Evolutionary conservation across 2,113 vertebrate genomes (phyloP), one percentile per base, ranked within the genome.

Genomic region (Rhodinocichla rosea): DNA sequence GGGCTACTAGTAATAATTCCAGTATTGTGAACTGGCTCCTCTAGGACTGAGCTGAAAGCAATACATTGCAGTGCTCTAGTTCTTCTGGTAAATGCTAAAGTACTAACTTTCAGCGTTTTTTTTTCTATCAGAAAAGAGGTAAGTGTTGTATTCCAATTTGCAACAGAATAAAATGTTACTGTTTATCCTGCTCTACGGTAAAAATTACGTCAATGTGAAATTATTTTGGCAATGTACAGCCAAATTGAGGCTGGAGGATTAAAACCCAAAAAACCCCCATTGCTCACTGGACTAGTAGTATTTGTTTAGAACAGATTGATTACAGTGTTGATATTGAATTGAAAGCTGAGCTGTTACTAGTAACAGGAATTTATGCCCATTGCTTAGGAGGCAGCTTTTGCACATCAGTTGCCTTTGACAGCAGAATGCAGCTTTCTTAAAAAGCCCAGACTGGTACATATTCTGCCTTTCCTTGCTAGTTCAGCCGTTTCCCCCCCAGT

Each of bases 401-500:
- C 30, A 30, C 4, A 15, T 47, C 18, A 20, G 0, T 33, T 69
- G 21, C 24, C 35, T 80, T 68, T 47, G 27, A 24, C 5, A 52
- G 27, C 24, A 60, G 30, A 5, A 11, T 15, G 27, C 35, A 76
- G 23, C 12, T 71, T 4, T 47, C 11, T 28, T 17, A 11, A 33
- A 79, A 60, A 62, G 24, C 44, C n/a, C 53, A 42, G 40, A 26
- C 10, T 24, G 19, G 33, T 39, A 53, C 6, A 15, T 55, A 13
- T 7, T 23, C 35, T 81, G 28, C 24, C 27, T 80, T 65, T 87
- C 62, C 39, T 65, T n/a, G 9, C 27, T 24, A 13, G 15, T 30
- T 23, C 4, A 11, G 74, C 28, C 0, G 3, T 9, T 12, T 30
- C 11, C 4, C 2, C 7, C 10, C 3, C 4, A 83, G 22, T 39